Evolutionary conservation across 2,113 vertebrate species (phyloP).

Genomic region (Eurystomus gularis): DNA sequence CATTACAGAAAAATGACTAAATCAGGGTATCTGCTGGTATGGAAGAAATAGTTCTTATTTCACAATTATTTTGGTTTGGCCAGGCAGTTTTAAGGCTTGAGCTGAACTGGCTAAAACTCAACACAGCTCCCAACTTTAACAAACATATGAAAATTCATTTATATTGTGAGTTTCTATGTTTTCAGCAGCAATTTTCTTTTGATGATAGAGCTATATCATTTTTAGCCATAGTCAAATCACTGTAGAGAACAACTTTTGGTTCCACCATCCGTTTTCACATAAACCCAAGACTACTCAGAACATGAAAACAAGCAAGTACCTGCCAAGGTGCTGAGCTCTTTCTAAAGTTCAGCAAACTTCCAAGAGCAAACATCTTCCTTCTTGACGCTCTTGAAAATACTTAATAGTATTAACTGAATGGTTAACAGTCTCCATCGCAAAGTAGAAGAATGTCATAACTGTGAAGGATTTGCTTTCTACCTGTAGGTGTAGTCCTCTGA

Average conservation of each 20-base stretch:
- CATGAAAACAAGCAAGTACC: neutral
- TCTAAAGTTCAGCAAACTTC: neutral
- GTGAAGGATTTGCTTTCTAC: neutral
- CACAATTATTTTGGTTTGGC: neutral
- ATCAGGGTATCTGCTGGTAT: neutral
- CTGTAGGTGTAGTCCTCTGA: neutral
- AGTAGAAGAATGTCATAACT: neutral
- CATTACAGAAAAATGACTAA: neutral
- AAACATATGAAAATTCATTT: neutral
- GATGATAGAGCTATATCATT: neutral
- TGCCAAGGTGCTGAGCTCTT: neutral
- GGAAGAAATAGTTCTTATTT: neutral
- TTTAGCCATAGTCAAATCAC: neutral
- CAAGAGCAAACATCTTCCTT: neutral
- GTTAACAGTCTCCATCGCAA: neutral
- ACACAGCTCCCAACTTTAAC: neutral
- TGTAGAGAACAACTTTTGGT: neutral
- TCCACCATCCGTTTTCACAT: neutral
- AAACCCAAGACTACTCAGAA: neutral
- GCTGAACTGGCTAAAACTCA: neutral
- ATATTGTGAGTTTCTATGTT: neutral
- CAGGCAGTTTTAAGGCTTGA: neutral
- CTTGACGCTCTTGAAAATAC: neutral
- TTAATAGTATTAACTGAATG: neutral
- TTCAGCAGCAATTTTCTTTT: neutral